Evolutionary conservation across 2,113 vertebrate species (phyloP).

Genomic region (Xyliphius kryptos): DNA sequence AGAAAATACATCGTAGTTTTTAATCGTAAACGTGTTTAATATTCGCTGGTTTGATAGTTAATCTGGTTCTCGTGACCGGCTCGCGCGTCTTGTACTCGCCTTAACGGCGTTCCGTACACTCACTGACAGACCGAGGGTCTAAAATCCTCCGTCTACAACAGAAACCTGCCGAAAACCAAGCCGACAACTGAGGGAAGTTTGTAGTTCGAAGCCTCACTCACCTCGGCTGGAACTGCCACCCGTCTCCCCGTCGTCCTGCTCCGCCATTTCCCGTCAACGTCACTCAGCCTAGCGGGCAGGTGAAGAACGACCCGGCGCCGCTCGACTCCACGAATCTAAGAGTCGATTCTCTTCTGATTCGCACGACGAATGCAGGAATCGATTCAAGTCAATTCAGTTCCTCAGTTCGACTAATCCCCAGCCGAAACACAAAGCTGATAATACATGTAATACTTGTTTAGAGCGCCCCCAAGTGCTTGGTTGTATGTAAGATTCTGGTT

Average conservation of each 20-base stretch:
- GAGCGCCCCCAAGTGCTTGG: too few relatives aligned
- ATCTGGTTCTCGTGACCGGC: constrained; percentile 58
- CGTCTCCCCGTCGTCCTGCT: constrained; percentile 62
- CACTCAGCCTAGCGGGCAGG: constrained; percentile 61
- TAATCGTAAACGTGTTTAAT: too few relatives aligned
- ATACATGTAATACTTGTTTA: too few relatives aligned
- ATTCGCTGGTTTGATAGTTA: constrained; percentile 36
- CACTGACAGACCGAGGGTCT: too few relatives aligned
- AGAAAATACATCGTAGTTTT: too few relatives aligned
- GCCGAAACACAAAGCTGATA: too few relatives aligned
- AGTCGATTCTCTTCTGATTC: not conserved
- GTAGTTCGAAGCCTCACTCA: constrained; percentile 40
- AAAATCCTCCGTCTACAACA: too few relatives aligned
- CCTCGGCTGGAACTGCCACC: constrained; percentile 63
- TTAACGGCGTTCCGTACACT: not conserved
- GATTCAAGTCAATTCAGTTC: too few relatives aligned
- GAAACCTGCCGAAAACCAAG: not conserved
- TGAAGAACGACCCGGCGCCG: constrained; percentile 29
- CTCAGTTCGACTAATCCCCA: too few relatives aligned
- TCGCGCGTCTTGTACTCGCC: constrained; percentile 19
- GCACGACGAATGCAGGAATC: too few relatives aligned
- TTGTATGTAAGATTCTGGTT: too few relatives aligned
- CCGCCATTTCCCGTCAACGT: constrained; percentile 74
- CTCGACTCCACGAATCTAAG: not conserved
- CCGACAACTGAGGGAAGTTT: not conserved